A percentile compares a stretch with the other conserved stretches of the same genome.
Evolutionary conservation across 2,888 invertebrate genomes (phyloP).

Genomic region (Microctonus hyperodae): DNA sequence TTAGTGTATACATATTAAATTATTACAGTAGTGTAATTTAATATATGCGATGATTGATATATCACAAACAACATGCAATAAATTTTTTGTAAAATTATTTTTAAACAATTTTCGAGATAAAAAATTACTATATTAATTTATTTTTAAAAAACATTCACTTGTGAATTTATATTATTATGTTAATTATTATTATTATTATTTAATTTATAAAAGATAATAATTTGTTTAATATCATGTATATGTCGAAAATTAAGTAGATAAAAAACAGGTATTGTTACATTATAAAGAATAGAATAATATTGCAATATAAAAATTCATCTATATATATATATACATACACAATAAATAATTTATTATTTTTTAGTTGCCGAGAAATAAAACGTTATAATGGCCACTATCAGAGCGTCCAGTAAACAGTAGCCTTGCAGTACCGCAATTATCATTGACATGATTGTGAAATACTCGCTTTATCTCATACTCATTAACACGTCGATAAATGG

Average conservation of each 20-base stretch:
- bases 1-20: not conserved
- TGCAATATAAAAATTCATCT: not conserved
- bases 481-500: slow-evolving; percentile 51
- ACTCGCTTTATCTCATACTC: slow-evolving; percentile 47
- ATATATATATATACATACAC: too few relatives aligned
- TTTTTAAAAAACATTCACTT: too few relatives aligned
- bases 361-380: slow-evolving; percentile 43
- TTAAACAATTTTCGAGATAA: not conserved
- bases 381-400: slow-evolving; percentile 57
- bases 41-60: too few relatives aligned
- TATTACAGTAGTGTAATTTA: slow-evolving; percentile 49
- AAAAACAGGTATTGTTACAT: too few relatives aligned
- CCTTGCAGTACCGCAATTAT: slow-evolving; percentile 47
- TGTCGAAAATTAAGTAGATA: too few relatives aligned
- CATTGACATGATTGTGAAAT: slow-evolving; percentile 46
- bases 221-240: not conserved
- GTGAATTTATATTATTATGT: too few relatives aligned
- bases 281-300: not conserved
- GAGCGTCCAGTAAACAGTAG: slow-evolving; percentile 53
- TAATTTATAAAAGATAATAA: too few relatives aligned
- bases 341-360: not conserved
- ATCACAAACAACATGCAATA: slow-evolving; percentile 50
- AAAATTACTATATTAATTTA: too few relatives aligned
- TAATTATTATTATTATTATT: too few relatives aligned
- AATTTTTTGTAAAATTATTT: slow-evolving; percentile 40